phyloP scores from a whole-genome alignment of 2,888 invertebrate species.

The Asteroscopus sphinx region DNA sequence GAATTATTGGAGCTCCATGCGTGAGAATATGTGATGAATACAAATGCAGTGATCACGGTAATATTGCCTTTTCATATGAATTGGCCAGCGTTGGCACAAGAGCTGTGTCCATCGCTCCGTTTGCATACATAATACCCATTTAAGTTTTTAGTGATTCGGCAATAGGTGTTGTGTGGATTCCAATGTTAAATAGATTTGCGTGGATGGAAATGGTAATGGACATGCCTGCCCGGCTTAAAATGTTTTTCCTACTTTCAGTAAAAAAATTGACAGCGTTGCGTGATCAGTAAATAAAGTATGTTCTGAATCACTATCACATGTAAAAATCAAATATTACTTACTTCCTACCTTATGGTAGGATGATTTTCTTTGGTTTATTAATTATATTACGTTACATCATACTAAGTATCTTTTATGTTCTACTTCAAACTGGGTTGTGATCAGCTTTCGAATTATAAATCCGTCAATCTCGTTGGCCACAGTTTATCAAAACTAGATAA shows the following conservation, averaged over 20 bases:
- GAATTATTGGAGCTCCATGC: constrained; percentile 46
- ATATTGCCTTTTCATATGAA: constrained; percentile 18
- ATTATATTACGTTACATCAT: background rate
- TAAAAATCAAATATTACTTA: too few species aligned
- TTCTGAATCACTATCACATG: too few species aligned
- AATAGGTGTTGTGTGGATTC: constrained; percentile 19
- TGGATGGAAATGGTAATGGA: constrained; percentile 20
- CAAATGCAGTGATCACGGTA: constrained; percentile 34
- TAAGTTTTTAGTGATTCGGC: constrained; percentile 2
- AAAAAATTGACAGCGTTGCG: constrained; percentile 15
- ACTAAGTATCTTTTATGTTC: background rate
- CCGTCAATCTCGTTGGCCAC: background rate
- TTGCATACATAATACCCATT: constrained; percentile 31
- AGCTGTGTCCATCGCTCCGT: constrained; percentile 5
- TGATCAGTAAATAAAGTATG: constrained; percentile 5
- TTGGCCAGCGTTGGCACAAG: background rate
- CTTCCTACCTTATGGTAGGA: too few species aligned
- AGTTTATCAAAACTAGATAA: background rate
- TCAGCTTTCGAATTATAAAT: background rate
- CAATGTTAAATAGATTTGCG: constrained; percentile 9
- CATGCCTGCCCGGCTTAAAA: constrained; percentile 1
- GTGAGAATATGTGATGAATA: constrained; percentile 69
- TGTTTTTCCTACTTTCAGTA: constrained; percentile 15
- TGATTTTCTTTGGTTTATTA: background rate
- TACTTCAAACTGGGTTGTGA: too few species aligned